Evolutionary conservation across 2,888 invertebrate species (phyloP).

Genomic region (Chrysolina americana): DNA sequence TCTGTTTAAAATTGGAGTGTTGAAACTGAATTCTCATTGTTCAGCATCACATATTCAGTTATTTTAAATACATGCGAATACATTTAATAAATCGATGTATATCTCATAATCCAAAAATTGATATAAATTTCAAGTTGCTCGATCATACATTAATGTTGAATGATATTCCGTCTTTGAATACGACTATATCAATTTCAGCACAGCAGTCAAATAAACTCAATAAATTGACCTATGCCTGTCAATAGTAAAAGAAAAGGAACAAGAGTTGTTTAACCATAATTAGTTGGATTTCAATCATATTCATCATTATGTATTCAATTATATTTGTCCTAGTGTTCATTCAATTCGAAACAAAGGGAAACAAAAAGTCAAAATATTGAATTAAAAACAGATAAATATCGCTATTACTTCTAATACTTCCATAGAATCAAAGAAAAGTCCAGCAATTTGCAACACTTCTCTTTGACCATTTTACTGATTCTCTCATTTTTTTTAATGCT

Average conservation of each 20-base stretch:
- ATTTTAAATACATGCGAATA: neutral
- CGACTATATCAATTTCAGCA: neutral
- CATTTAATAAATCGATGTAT: neutral
- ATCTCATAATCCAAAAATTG: neutral
- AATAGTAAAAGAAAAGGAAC: neutral
- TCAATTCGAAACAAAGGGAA: too few species aligned
- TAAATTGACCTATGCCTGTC: neutral
- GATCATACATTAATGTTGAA: neutral
- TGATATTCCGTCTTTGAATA: neutral
- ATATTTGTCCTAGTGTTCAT: neutral
- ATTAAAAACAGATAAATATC: too few species aligned
- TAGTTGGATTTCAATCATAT: neutral
- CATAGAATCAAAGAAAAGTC: too few species aligned
- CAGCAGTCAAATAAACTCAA: neutral
- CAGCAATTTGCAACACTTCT: too few species aligned
- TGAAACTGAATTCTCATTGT: neutral
- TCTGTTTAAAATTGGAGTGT: neutral
- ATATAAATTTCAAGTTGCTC: neutral
- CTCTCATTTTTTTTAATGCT: too few species aligned
- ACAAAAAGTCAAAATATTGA: too few species aligned
- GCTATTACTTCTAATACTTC: too few species aligned
- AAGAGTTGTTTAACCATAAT: neutral
- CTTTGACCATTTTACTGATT: too few species aligned
- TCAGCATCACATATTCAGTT: neutral
- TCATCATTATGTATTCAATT: neutral